Percentiles rank a stretch among this genome's conserved stretches.
Evolutionary conservation across 1,140 invertebrate genomes (phyloP).

Genomic region (Ladona fulva): DNA sequence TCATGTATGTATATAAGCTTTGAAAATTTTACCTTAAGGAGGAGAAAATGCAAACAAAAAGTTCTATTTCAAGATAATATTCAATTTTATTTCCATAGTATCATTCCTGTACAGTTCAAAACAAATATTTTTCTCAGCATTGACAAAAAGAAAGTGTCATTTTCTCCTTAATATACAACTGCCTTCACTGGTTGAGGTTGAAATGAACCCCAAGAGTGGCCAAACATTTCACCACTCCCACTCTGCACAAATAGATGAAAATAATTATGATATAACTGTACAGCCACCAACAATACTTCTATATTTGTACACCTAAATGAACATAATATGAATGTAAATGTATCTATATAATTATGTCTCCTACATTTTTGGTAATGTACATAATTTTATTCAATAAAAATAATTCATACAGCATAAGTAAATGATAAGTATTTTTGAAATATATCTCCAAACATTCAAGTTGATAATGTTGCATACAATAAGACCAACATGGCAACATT

Average conservation of each 20-base stretch:
- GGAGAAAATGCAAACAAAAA: too few relatives aligned
- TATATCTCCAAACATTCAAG: neutral
- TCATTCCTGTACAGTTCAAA: conserved; percentile 7
- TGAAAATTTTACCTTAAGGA: too few relatives aligned
- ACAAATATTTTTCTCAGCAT: neutral
- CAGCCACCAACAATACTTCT: neutral
- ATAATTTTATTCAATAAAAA: neutral
- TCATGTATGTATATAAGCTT: too few relatives aligned
- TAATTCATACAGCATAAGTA: neutral
- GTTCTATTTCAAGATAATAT: neutral
- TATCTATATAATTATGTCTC: neutral
- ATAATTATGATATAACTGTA: conserved; percentile 1
- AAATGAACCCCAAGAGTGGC: neutral
- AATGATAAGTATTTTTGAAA: neutral
- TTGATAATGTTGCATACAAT: neutral
- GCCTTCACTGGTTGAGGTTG: neutral
- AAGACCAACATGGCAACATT: neutral
- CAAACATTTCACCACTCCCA: neutral
- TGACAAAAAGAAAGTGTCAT: neutral
- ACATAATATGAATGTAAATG: neutral
- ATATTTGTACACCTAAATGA: conserved; percentile 5
- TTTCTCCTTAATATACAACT: conserved; percentile 5
- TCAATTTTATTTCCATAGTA: conserved; percentile 2
- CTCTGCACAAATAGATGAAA: neutral
- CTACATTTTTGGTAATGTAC: neutral